Base-by-base conservation (phyloP, 1,140 invertebrate species). In the Probaryconus sp. region DNA sequence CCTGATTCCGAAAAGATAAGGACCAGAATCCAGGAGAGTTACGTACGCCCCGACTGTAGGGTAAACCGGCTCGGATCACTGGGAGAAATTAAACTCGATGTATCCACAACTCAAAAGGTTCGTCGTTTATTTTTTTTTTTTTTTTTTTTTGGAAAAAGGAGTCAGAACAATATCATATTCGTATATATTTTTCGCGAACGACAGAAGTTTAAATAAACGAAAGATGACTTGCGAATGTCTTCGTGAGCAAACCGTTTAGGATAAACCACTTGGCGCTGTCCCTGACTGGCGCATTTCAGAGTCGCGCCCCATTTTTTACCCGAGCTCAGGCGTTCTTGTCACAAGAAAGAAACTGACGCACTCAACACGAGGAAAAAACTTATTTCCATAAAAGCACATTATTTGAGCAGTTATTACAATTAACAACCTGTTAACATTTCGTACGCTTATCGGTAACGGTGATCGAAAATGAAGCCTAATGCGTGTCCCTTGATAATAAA, bases 1-100 rank as follows among this genome's bases (percentile, higher is more conserved):
- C 13, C 20, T 7, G 68, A 72, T 72, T 26, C 26, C 6, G 35
- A 10, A 50, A 42, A 58, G 68, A 64, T 64, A 71, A 61, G 31
- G 9, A n/a, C n/a, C n/a, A n/a, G n/a, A n/a, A n/a, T n/a, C n/a
- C n/a, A n/a, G n/a, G n/a, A n/a, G 21, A 24, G 21, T 4, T 7
- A 4, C 21, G 21, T 24, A 24, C 7, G 7, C 21, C 3, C 7
- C 7, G 21, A 24, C 21, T 24, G 7, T 24, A 7, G 21, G 21
- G 7, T 3, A 24, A 70, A 70, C 67, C 56, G 50, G 56, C 67
- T 56, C 7, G 17, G 30, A 40, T 2, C 48, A 40, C 30, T 13
- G 10, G 28, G 2, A 7, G 5, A 50, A 56, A 56, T 68, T 58
- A 43, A 55, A 17, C 26, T 3, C 42, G 7, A 3, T 3, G 1